phyloP scores from a whole-genome alignment of 2,113 vertebrate species.

The Zosterops lateralis region DNA sequence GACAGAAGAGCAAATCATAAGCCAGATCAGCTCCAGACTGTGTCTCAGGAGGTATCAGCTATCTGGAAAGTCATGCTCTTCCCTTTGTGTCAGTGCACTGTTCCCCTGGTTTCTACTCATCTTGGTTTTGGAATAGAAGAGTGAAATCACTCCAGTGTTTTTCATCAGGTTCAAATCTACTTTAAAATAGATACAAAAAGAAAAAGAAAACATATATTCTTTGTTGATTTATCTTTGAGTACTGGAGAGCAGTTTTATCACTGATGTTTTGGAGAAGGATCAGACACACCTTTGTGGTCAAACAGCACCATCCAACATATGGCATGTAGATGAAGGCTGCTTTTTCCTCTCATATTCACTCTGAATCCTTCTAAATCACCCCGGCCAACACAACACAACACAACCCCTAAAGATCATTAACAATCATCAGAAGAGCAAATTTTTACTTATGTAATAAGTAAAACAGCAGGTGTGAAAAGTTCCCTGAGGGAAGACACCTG shows the following conservation, averaged over 20 bases:
- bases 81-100: neutral
- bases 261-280: neutral
- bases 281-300: neutral
- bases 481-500: slow-evolving; percentile 51
- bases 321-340: slow-evolving; percentile 2
- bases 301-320: neutral
- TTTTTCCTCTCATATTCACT: neutral
- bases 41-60: neutral
- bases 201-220: neutral
- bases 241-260: neutral
- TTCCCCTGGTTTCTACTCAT: neutral
- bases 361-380: slow-evolving; percentile 5
- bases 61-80: neutral
- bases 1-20: neutral
- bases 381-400: neutral
- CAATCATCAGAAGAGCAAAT: slow-evolving; percentile 12
- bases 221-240: neutral
- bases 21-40: neutral
- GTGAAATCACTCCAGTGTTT: neutral
- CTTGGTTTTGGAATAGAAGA: neutral
- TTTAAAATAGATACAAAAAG: neutral
- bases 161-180: neutral
- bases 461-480: slow-evolving; percentile 12
- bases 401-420: neutral
- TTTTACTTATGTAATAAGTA: neutral